Evolutionary conservation across 2,888 invertebrate genomes (phyloP), one percentile per base, ranked within the genome.

Genomic region (Lottia scabra): DNA sequence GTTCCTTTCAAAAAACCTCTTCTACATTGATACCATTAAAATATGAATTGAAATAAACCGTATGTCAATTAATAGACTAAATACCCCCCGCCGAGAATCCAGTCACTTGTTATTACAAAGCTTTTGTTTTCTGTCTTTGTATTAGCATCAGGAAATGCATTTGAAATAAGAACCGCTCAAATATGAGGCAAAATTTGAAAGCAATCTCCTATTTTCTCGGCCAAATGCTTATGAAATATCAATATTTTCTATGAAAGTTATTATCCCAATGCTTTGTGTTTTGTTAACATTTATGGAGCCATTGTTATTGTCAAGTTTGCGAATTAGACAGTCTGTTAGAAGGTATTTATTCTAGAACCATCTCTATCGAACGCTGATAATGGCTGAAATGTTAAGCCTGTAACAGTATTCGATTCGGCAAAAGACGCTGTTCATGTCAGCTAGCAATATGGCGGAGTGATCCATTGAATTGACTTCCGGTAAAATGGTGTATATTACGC

Each of bases 401-500:
- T 38, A 38, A 38, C 38, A 19, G 56, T 56, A 56, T 56, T 56
- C 23, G 23, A 56, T 56, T 56, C 56, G 56, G 23, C 56, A 56
- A 56, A 56, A 56, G 56, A 56, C 56, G 56, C 56, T 56, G 56
- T 23, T 56, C 19, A 56, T 56, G 56, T 56, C 56, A 56, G 68
- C 68, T 63, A 38, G 65, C 62, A 65, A 65, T 65, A 71, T 68
- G 71, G 71, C 75, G 75, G 73, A 71, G 75, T 73, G 75, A 71
- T 73, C 68, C 65, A 73, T 73, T 73, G 73, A 75, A 75, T 73
- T 71, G 68, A 75, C 75, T 73, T 81, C 81, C 80, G 81, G 79
- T 74, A 73, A 76, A 78, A 74, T 65, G 78, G 78, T 80, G 79
- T 81, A 76, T 71, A 75, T 81, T 80, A 77, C 80, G 75, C 76